phyloP scores from a whole-genome alignment of 2,113 vertebrate species.

The Manacus vitellinus region DNA sequence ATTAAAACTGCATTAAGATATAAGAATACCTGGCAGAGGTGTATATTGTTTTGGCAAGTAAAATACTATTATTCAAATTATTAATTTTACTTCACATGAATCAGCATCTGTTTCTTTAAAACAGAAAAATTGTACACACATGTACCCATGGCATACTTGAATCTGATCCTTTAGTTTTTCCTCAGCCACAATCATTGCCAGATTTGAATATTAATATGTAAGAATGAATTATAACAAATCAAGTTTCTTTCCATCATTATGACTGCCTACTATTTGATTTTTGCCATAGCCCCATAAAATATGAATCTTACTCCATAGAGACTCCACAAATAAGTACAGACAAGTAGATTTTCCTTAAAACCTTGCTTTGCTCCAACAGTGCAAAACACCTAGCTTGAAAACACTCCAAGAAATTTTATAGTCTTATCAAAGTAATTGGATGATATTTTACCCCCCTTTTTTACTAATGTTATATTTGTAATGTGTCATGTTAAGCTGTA shows the following conservation, averaged over 20 bases:
- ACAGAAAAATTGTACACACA: neutral
- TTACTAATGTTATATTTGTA: neutral
- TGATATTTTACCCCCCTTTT: neutral
- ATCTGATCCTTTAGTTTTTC: neutral
- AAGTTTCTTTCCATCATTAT: neutral
- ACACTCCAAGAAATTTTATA: neutral
- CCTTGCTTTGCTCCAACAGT: neutral
- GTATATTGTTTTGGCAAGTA: constrained; percentile 21
- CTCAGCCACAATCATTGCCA: neutral
- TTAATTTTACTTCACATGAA: constrained; percentile 26
- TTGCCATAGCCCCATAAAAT: neutral
- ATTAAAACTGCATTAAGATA: constrained; percentile 36
- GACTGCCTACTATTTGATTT: neutral
- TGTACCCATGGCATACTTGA: neutral
- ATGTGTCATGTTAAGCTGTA: neutral
- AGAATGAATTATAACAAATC: neutral
- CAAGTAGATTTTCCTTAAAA: neutral
- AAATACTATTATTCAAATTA: neutral
- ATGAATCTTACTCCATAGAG: neutral
- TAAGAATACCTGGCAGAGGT: neutral
- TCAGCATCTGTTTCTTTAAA: constrained; percentile 28
- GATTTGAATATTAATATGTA: neutral
- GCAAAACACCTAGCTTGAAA: neutral
- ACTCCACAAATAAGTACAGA: neutral
- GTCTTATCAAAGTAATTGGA: neutral